These are phyloP conservation scores for Toxotes jaculatrix DNA, from an alignment of 2,113 vertebrate genomes.

Conservation along the genomic window DNA sequence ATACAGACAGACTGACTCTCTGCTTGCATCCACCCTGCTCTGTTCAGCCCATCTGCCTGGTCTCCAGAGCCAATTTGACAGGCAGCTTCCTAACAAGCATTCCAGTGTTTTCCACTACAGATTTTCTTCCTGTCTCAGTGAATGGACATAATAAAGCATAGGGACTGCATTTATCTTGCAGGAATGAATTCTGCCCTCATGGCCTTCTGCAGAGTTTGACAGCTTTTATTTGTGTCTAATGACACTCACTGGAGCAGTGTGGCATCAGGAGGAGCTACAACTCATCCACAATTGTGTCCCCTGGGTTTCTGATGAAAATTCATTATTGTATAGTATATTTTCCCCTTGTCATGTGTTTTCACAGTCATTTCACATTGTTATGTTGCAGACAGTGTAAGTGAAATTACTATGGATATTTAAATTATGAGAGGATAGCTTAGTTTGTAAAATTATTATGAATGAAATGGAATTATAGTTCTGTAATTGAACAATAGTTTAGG, in stretches of 20 bases:
- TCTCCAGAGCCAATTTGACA: constrained; percentile 71
- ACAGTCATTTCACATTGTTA: background rate
- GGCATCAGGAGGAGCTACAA: constrained; percentile 54
- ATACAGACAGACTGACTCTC: constrained; percentile 49
- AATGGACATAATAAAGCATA: constrained; percentile 66
- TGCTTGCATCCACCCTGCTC: constrained; percentile 55
- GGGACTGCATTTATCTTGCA: constrained; percentile 61
- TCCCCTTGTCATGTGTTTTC: constrained; percentile 29
- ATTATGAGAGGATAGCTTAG: background rate
- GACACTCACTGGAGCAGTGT: constrained; percentile 64
- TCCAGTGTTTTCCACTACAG: constrained; percentile 54
- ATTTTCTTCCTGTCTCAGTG: constrained; percentile 59
- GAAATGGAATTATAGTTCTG: background rate
- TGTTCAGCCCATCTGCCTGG: constrained; percentile 70
- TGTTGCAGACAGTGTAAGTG: constrained; percentile 1
- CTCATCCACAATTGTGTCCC: constrained; percentile 66
- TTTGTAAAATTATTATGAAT: background rate
- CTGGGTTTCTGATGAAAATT: constrained; percentile 57
- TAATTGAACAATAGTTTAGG: background rate
- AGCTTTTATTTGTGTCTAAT: constrained; percentile 75
- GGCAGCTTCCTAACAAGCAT: constrained; percentile 75
- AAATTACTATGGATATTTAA: constrained; percentile 7
- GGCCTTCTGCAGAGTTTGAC: constrained; percentile 69
- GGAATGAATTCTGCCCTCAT: constrained; percentile 61
- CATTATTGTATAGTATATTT: constrained; percentile 42